Conservation (phyloP, 2,113 vertebrate species). For the Lampris incognitus region DNA sequence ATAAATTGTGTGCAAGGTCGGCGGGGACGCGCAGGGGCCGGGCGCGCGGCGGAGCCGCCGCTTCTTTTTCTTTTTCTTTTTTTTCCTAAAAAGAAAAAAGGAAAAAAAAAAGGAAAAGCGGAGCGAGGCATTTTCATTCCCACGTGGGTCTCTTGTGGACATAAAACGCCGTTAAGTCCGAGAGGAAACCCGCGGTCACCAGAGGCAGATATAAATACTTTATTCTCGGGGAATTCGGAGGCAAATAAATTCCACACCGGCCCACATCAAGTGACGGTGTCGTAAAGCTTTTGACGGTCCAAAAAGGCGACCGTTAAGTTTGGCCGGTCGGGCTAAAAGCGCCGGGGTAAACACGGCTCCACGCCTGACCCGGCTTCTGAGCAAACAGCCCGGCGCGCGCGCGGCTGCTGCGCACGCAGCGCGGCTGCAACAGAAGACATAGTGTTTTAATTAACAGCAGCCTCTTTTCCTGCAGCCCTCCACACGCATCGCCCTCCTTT, state of each 20-base stretch:
- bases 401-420: too few species aligned
- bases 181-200: conserved; percentile 74
- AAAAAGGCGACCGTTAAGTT: conserved; percentile 69
- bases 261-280: conserved; percentile 77
- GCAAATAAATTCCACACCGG: conserved; percentile 78
- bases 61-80: too few species aligned
- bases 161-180: conserved; percentile 61
- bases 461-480: conserved; percentile 53
- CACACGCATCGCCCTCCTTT: conserved; percentile 55
- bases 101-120: not conserved
- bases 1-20: conserved; percentile 75
- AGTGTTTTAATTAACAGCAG: conserved; percentile 78
- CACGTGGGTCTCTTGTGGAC: conserved; percentile 75
- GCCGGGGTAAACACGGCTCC: conserved; percentile 70
- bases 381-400: conserved; percentile 47
- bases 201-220: conserved; percentile 78
- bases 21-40: conserved; percentile 40
- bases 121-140: conserved; percentile 60
- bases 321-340: conserved; percentile 66
- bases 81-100: too few species aligned
- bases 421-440: conserved; percentile 63
- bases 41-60: conserved; percentile 32
- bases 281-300: conserved; percentile 75
- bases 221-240: conserved; percentile 77
- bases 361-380: conserved; percentile 61